Evolutionary conservation across 1,140 invertebrate genomes (phyloP).

Genomic region (Gyrodactylus bullatarudis): DNA sequence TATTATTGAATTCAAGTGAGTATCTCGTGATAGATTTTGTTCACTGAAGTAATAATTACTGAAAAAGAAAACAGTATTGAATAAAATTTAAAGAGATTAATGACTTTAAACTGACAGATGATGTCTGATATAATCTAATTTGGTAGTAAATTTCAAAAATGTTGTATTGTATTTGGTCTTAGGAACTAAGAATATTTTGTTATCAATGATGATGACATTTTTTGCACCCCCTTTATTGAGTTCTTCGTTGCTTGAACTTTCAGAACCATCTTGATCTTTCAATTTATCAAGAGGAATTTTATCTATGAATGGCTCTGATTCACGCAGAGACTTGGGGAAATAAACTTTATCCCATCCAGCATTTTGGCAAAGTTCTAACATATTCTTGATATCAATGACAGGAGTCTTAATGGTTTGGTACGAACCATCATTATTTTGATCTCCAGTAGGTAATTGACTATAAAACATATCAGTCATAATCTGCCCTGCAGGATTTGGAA

Average conservation of each 20-base stretch:
- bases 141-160: neutral
- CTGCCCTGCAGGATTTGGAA: too few relatives aligned
- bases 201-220: neutral
- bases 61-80: neutral
- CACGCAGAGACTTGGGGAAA: neutral
- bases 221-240: neutral
- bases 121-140: neutral
- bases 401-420: neutral
- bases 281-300: too few relatives aligned
- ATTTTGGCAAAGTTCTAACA: neutral
- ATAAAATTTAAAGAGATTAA: neutral
- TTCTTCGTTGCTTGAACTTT: neutral
- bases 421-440: neutral
- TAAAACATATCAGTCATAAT: neutral
- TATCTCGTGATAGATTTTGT: neutral
- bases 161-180: neutral
- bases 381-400: neutral
- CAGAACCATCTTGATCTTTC: neutral
- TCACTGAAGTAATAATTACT: neutral
- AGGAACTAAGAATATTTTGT: neutral
- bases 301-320: neutral
- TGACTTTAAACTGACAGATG: neutral
- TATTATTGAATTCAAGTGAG: neutral
- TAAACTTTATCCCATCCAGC: neutral
- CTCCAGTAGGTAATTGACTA: neutral